phyloP scores from a whole-genome alignment of 2,797 vertebrate genomes.

The Cuculus canorus region DNA sequence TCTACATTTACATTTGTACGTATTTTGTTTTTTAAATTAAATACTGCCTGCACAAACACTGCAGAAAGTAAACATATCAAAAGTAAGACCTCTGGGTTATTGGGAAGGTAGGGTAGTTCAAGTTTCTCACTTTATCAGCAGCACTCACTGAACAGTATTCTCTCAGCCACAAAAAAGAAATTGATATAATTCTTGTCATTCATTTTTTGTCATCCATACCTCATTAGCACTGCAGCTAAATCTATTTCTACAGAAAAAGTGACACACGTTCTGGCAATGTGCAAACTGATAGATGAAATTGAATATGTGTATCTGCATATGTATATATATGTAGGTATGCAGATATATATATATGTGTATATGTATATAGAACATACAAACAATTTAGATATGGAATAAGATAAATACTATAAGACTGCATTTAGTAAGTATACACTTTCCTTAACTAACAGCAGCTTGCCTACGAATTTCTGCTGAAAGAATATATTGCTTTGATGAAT shows the following conservation, averaged over 20 bases:
- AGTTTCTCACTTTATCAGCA: not conserved
- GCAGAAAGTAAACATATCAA: not conserved
- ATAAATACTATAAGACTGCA: not conserved
- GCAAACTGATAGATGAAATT: not conserved
- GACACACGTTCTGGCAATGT: not conserved
- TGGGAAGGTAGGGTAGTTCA: not conserved
- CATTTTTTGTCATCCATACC: not conserved
- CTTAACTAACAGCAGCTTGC: not conserved
- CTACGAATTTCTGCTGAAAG: not conserved
- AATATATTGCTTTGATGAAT: not conserved
- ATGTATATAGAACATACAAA: not conserved
- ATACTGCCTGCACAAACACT: not conserved
- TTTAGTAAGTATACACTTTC: not conserved
- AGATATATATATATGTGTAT: not conserved
- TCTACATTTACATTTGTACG: not conserved
- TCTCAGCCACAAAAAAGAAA: not conserved
- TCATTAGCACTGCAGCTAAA: not conserved
- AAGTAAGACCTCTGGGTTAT: not conserved
- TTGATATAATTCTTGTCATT: not conserved
- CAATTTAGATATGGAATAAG: not conserved
- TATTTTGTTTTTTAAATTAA: not conserved
- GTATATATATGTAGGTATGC: not conserved
- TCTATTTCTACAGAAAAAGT: not conserved
- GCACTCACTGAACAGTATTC: not conserved
- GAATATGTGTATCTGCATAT: not conserved